Conservation (phyloP, 1,140 invertebrate species). For the Drosophila bocki region DNA sequence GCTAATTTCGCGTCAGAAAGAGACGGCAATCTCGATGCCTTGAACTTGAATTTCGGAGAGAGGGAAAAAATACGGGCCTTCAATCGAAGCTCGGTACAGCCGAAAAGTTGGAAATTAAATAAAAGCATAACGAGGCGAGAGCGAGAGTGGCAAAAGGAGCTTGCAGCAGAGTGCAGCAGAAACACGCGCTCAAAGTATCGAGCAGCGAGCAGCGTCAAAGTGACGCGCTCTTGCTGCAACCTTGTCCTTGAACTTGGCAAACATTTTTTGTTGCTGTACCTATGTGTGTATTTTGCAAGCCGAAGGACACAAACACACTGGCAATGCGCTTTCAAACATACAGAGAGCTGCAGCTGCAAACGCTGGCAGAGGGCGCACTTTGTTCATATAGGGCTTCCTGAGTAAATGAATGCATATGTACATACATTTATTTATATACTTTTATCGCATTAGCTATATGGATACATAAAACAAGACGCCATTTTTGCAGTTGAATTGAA, state of each 20-base stretch:
- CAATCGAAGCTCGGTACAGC: conserved; percentile 65
- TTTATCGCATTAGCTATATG: conserved; percentile 8
- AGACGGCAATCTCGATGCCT: conserved; percentile 40
- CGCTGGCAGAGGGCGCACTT: conserved; percentile 10
- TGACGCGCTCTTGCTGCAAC: conserved; percentile 41
- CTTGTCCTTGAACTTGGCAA: conserved; percentile 77
- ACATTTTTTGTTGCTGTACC: conserved; percentile 34
- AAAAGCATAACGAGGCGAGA: conserved; percentile 17
- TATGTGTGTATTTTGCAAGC: background rate
- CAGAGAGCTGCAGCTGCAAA: conserved; percentile 41
- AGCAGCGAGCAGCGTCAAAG: conserved; percentile 64
- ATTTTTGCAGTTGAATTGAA: background rate
- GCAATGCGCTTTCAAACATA: conserved; percentile 41
- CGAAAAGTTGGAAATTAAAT: conserved; percentile 24
- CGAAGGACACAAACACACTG: conserved; percentile 26
- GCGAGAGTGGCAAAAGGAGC: conserved; percentile 23
- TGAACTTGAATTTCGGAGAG: conserved; percentile 68
- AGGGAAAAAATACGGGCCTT: conserved; percentile 44
- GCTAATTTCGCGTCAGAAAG: conserved; percentile 53
- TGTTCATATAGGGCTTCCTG: conserved; percentile 1
- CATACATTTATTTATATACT: background rate
- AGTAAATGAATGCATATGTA: conserved; percentile 1
- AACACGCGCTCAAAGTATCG: conserved; percentile 1
- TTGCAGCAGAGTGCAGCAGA: conserved; percentile 52
- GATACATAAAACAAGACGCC: conserved; percentile 13